A percentile compares a stretch with the other conserved stretches of the same genome.
Evolutionary conservation across 2,888 invertebrate species (phyloP).

Genomic region (Heliconius erato): DNA sequence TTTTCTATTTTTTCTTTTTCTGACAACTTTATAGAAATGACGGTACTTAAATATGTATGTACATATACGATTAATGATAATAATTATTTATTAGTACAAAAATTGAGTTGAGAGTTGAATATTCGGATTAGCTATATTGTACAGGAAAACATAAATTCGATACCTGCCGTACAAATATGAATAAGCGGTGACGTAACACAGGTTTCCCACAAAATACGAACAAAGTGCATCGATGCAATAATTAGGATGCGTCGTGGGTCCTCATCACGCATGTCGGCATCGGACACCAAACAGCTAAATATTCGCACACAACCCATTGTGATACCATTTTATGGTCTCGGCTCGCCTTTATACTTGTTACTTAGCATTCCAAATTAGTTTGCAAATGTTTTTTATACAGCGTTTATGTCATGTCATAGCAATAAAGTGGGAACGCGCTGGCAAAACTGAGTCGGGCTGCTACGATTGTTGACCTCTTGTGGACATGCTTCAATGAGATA

Average conservation of each 20-base stretch:
- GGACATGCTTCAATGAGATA: conserved; percentile 51
- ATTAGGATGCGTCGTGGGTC: conserved; percentile 78
- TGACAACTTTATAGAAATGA: background rate
- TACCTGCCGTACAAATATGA: conserved; percentile 43
- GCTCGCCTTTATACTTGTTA: conserved; percentile 78
- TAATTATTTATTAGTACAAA: background rate
- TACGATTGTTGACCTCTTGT: conserved; percentile 58
- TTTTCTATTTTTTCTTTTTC: background rate
- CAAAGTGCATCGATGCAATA: conserved; percentile 75
- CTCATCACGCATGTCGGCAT: conserved; percentile 73
- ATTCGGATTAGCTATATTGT: background rate
- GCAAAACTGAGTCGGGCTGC: conserved; percentile 54
- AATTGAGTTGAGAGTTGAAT: background rate
- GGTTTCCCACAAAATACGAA: conserved; percentile 72
- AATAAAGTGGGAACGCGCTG: conserved; percentile 71
- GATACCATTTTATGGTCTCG: conserved; percentile 84
- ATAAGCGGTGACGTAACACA: conserved; percentile 45
- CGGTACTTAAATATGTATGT: background rate
- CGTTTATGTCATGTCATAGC: conserved; percentile 79
- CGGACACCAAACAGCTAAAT: conserved; percentile 78
- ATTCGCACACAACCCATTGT: conserved; percentile 84
- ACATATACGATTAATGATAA: background rate
- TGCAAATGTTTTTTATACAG: conserved; percentile 80
- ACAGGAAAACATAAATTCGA: conserved; percentile 18
- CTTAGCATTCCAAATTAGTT: conserved; percentile 83